A percentile compares a stretch with the other conserved stretches of the same genome.
These are phyloP conservation scores for Magallana nippona DNA, from an alignment of 2,888 invertebrate species.

Conservation along the genomic window DNA sequence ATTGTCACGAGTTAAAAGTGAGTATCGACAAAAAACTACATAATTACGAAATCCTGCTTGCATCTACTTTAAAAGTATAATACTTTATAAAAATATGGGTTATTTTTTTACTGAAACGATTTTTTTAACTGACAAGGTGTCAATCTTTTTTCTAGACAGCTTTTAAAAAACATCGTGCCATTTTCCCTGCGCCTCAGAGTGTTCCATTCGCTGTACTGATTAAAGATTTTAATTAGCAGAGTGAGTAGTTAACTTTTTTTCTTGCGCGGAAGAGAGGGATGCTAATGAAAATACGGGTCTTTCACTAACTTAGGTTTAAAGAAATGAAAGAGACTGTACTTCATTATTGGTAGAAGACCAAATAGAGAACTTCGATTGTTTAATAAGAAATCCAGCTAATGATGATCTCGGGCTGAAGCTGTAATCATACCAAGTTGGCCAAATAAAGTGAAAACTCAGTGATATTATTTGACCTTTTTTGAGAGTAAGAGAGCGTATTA, in stretches of 20 bases:
- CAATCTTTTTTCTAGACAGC: neutral
- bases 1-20: too few species aligned
- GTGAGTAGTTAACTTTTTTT: neutral
- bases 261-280: neutral
- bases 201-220: neutral
- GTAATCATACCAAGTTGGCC: neutral
- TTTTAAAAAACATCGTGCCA: neutral
- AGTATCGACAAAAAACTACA: too few species aligned
- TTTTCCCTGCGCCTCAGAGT: neutral
- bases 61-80: too few species aligned
- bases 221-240: slow-evolving; percentile 4
- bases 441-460: slow-evolving; percentile 7
- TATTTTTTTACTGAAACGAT: too few species aligned
- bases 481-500: too few species aligned
- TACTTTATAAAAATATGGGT: too few species aligned
- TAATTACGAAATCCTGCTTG: too few species aligned
- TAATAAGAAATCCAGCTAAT: neutral
- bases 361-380: neutral
- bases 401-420: neutral
- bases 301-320: neutral
- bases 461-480: neutral
- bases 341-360: slow-evolving; percentile 25
- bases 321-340: neutral
- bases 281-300: slow-evolving; percentile 33
- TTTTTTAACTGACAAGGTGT: too few species aligned